Base-by-base conservation (phyloP, 2,888 invertebrate genomes). In the Malthinus flaveolus region DNA sequence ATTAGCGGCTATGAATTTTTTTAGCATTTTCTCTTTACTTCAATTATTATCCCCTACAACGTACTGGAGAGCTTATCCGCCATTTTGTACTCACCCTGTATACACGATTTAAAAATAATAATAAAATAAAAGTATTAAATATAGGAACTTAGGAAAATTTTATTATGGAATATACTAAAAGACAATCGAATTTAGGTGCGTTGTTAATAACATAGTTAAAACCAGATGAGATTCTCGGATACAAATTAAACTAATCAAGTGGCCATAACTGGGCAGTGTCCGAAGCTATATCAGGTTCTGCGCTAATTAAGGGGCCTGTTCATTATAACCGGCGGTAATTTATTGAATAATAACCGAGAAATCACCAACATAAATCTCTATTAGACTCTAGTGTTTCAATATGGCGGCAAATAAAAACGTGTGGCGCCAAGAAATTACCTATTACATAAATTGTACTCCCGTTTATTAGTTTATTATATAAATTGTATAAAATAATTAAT, bases 321-420 rank as follows among this genome's bases (percentile, higher is more conserved):
- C 73, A 75, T 76, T 76, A 74, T 75, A 72, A 74, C 72, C 69
- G 69, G 68, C 68, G 71, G 74, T 76, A 76, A 77, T 77, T 77
- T 75, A 77, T 76, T 75, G 78, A 76, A 77, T 76, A 78, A 78
- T 78, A 77, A 78, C 76, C 71, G 71, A 74, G 74, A 74, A 77
- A 78, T 77, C 76, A 73, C 75, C 75, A 73, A 71, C 73, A 75
- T 78, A 77, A 77, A 78, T 78, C 78, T 76, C 76, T 71, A 77
- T 78, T 78, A 78, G 72, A 66, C 66, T 71, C 68, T 70, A 69
- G 70, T 70, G 71, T 73, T 71, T 70, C 74, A 69, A 73, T 73
- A 74, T 72, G 73, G 71, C 68, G 72, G 61, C 68, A 63, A 67
- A 70, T 73, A 73, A 73, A 74, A 74, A 73, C 68, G 63, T 64